Evolutionary conservation across 2,797 vertebrate genomes (phyloP).

Genomic region (Mionectes olivaceus): DNA sequence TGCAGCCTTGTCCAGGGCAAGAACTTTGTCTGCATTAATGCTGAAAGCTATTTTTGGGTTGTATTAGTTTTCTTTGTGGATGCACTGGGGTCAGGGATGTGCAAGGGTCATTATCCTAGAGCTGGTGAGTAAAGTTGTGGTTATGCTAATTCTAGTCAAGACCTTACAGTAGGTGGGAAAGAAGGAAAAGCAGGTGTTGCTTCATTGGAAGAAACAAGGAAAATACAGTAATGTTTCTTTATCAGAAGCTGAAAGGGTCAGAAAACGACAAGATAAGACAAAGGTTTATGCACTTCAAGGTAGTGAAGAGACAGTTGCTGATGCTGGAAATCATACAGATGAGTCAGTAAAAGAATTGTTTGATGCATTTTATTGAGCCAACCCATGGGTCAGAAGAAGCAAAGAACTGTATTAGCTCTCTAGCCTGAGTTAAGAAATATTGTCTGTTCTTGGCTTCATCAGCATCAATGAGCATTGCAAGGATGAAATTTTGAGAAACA

Average conservation of each 20-base stretch:
- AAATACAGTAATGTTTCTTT: background rate
- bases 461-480: background rate
- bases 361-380: background rate
- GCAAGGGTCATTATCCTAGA: background rate
- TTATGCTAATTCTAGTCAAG: background rate
- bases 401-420: background rate
- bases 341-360: background rate
- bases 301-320: background rate
- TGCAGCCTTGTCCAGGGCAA: background rate
- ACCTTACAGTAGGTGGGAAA: background rate
- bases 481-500: background rate
- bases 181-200: background rate
- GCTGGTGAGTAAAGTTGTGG: background rate
- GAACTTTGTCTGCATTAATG: background rate
- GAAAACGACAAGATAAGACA: background rate
- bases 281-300: background rate
- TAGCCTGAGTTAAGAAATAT: background rate
- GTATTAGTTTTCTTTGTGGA: background rate
- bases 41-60: background rate
- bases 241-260: background rate
- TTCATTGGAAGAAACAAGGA: background rate
- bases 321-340: background rate
- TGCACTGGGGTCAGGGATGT: accelerated
- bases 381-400: background rate
- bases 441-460: background rate